A percentile compares a stretch with the other conserved stretches of the same genome.
Conservation (phyloP, 2,888 invertebrate species). For the Acanthoscelides obtectus region DNA sequence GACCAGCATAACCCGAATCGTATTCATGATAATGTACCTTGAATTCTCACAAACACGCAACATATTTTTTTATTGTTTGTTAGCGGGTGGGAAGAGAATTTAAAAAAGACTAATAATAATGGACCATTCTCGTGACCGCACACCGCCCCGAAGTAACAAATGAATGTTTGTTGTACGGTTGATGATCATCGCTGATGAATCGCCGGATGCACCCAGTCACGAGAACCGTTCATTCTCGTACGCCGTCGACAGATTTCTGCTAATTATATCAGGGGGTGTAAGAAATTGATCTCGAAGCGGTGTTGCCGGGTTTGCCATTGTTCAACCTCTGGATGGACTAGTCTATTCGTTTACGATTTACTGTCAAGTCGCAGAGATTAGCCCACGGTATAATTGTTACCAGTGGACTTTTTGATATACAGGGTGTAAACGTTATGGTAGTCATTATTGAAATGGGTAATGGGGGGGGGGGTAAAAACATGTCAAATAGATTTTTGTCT, state of each 20-base stretch:
- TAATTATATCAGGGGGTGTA: neutral
- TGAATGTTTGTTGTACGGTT: neutral
- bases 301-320: too few species aligned
- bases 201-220: neutral
- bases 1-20: too few species aligned
- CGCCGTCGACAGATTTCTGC: neutral
- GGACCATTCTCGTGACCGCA: neutral
- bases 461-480: too few species aligned
- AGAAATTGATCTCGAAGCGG: too few species aligned
- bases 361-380: too few species aligned
- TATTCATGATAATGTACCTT: neutral
- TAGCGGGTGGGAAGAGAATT: neutral
- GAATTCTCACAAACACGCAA: neutral
- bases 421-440: too few species aligned
- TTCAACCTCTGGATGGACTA: too few species aligned
- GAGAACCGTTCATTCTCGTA: neutral
- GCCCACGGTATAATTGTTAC: too few species aligned
- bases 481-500: too few species aligned
- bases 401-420: too few species aligned
- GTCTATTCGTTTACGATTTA: too few species aligned
- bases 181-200: neutral
- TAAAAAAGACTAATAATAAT: neutral
- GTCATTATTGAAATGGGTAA: too few species aligned
- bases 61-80: neutral
- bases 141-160: neutral